Evolutionary conservation across 2,797 vertebrate genomes (phyloP), one percentile per base, ranked within the genome.

Genomic region (Poecilia wingei): DNA sequence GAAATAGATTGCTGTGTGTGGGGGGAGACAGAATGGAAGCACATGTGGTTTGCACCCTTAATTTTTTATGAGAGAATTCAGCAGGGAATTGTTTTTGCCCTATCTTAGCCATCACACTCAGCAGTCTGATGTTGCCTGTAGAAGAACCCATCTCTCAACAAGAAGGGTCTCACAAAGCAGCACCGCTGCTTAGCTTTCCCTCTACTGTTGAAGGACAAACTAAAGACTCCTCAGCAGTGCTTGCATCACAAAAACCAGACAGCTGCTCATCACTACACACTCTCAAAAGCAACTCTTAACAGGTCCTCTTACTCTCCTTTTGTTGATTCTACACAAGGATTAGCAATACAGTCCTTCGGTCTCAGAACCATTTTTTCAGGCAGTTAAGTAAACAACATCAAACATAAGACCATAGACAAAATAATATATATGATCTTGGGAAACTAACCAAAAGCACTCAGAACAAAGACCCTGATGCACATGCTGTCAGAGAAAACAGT

Each of bases 171-270:
- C 77, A 68, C 69, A 31, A 77, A 77, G 55, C 84, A 33, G 82
- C 77, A 53, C 73, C 70, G 69, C 78, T 77, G 76, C 75, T 91
- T 77, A 86, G 87, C 91, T 89, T 86, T 86, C 77, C 2, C n/a
- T 82, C 82, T 82, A 71, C 75, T n/a, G 90, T 84, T 91, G 87
- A 93, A 76, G 88, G 89, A 91, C 4, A 10, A 84, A 78, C 80
- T 87, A 77, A 88, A 92, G 81, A 82, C 79, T 75, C 57, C 79
- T 4, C 12, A 70, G 76, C 75, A 57, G 53, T 13, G 61, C 51
- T 72, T 16, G 68, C 70, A 66, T 64, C 36, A 46, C 69, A 55
- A 69, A 79, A 83, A 72, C 49, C 71, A 77, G 83, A 87, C 83
- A 79, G 76, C 86, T 82, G 80, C 87, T 90, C 83, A 80, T 90